Percentiles rank a stretch among this genome's conserved stretches.
Conservation (phyloP, 2,797 vertebrate species). For the Artibeus jamaicensis region DNA sequence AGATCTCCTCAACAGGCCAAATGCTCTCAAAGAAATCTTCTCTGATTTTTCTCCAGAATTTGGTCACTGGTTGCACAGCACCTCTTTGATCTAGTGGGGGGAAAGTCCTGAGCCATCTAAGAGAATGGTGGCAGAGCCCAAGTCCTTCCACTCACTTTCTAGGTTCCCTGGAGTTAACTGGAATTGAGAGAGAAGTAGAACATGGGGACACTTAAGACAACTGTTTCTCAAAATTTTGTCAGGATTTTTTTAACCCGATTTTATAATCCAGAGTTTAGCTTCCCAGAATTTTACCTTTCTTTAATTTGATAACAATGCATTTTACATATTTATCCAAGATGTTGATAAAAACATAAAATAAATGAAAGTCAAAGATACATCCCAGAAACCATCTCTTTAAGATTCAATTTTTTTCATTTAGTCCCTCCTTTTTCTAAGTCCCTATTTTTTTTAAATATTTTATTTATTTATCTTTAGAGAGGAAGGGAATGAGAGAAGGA, state of each 20-base stretch:
- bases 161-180: not conserved
- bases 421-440: not conserved
- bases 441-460: too few relatives aligned
- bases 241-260: not conserved
- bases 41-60: not conserved
- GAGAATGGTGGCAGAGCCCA: not conserved
- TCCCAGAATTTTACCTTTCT: not conserved
- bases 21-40: not conserved
- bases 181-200: not conserved
- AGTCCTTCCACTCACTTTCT: not conserved
- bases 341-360: not conserved
- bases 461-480: too few relatives aligned
- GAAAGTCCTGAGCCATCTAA: too few relatives aligned
- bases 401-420: not conserved
- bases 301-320: not conserved
- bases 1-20: not conserved
- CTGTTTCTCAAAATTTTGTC: not conserved
- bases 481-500: too few relatives aligned
- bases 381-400: not conserved
- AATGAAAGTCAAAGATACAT: not conserved
- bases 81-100: not conserved
- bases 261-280: not conserved
- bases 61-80: not conserved
- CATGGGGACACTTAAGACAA: not conserved
- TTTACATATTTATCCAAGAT: not conserved